These are phyloP conservation scores for Augochlora pura DNA, from an alignment of 1,140 invertebrate species.

Conservation along the genomic window DNA sequence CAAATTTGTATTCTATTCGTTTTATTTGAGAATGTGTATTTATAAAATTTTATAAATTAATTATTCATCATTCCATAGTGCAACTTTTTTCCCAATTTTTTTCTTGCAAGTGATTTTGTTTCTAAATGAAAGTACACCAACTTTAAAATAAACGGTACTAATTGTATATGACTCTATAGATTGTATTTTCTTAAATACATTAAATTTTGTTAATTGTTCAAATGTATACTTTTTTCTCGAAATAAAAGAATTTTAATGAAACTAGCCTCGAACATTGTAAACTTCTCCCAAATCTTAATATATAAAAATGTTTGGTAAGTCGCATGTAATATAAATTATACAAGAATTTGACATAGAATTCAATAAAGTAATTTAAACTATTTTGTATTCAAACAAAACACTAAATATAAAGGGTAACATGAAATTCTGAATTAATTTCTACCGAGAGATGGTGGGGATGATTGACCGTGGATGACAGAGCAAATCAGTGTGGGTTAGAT, in stretches of 20 bases:
- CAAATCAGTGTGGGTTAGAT: conserved; percentile 9
- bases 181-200: conserved; percentile 2
- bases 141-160: neutral
- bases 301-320: neutral
- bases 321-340: too few relatives aligned
- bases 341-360: neutral
- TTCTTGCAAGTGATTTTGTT: neutral
- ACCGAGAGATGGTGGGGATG: neutral
- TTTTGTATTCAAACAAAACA: neutral
- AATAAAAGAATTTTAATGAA: neutral
- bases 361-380: neutral
- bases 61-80: conserved; percentile 6
- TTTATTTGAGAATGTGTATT: neutral
- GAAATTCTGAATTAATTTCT: neutral
- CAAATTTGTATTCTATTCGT: conserved; percentile 19
- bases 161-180: neutral
- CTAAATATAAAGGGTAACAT: neutral
- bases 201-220: neutral
- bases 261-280: neutral
- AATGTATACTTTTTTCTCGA: neutral
- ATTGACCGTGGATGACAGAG: conserved; percentile 24
- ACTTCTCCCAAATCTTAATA: neutral
- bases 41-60: conserved; percentile 8
- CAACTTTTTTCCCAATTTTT: neutral
- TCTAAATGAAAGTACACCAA: neutral